Evolutionary conservation across 1,140 invertebrate genomes (phyloP).

Genomic region (Papilio machaon): DNA sequence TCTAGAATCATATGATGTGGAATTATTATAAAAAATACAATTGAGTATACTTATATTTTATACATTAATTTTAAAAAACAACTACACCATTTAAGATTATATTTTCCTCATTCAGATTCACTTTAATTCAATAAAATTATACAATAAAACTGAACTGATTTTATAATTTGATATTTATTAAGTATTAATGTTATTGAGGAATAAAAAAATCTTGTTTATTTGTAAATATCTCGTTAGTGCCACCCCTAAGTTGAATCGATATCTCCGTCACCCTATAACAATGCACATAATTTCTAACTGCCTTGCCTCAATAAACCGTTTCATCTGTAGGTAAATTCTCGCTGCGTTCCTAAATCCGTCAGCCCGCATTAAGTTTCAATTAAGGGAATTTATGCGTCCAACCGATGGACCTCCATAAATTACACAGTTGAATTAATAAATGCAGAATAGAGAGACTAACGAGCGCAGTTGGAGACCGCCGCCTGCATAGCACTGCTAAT

Average conservation of each 20-base stretch:
- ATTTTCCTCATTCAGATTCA: too few relatives aligned
- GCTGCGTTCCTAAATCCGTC: constrained; percentile 44
- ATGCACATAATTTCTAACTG: constrained; percentile 51
- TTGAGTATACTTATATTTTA: too few relatives aligned
- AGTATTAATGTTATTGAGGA: not conserved
- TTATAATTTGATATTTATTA: not conserved
- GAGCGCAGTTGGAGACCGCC: constrained; percentile 58
- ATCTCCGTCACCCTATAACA: constrained; percentile 27
- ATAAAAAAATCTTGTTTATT: not conserved
- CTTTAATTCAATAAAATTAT: too few relatives aligned
- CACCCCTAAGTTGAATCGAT: constrained; percentile 10
- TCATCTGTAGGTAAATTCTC: constrained; percentile 44
- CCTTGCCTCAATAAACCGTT: constrained; percentile 49
- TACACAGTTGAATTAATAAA: constrained; percentile 77
- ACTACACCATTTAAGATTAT: too few relatives aligned
- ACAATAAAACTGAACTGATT: too few relatives aligned
- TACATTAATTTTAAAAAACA: too few relatives aligned
- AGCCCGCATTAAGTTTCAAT: constrained; percentile 78
- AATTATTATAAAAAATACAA: too few relatives aligned
- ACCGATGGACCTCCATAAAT: constrained; percentile 64
- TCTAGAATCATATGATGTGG: not conserved
- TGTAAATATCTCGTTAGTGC: not conserved
- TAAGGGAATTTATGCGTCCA: constrained; percentile 71
- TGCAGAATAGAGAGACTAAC: constrained; percentile 70
- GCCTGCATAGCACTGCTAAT: constrained; percentile 66